Evolutionary conservation across 2,797 vertebrate species (phyloP), one percentile per base, ranked within the genome.

Genomic region (Tapera naevia): DNA sequence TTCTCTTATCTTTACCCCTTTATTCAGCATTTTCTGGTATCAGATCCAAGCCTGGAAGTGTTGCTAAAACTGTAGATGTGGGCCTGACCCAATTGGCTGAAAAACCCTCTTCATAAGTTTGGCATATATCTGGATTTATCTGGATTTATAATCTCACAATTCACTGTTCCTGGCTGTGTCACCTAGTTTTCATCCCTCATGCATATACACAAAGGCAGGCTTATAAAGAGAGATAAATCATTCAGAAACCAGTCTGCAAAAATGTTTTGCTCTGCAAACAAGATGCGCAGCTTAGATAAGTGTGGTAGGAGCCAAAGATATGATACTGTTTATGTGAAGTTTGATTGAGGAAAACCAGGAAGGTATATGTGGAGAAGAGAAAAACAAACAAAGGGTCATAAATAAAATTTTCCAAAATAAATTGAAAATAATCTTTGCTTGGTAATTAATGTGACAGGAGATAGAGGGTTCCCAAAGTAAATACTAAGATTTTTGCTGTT

Each of bases 61-160:
- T 58, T 91, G 33, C 30, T 91, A 50, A 64, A 93, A 69, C 30
- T 75, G 41, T 81, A 93, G 41, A 72, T 57, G 80, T 41, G 7
- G 21, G 22, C 19, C n/a, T 58, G 45, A 84, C 28, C 8, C 46
- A 93, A n/a, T 3, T 93, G 80, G 66, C 65, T 81, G 12, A 80
- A 64, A 67, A 23, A 0, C 9, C 3, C 9, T n/a, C 9, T 72
- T 48, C 3, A 1, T 72, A 23, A 0, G 0, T 76, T 83, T 88
- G 48, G 28, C 13, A 0, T n/a, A 9, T 66, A 50, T 67, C 43
- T 71, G 24, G 30, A 73, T 91, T 86, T 94, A 64, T 67, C 81
- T 65, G 67, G 54, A 60, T 78, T 91, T 84, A 72, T 69, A 90
- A 80, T 78, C 62, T 83, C 33, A 46, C 37, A 50, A n/a, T 78